phyloP scores from a whole-genome alignment of 2,888 invertebrate species.

The Drosophila neonasuta region DNA sequence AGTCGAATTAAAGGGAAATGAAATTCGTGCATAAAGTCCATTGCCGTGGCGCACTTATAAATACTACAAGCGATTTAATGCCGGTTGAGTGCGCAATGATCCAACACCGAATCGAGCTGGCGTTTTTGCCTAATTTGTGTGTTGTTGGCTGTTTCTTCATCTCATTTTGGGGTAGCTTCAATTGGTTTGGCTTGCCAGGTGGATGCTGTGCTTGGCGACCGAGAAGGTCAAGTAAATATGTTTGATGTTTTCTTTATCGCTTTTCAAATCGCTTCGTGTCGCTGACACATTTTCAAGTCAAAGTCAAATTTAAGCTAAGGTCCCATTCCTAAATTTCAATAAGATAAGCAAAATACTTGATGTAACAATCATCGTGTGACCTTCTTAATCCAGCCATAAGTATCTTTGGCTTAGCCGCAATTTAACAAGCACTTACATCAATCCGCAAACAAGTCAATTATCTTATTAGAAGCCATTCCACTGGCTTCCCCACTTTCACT shows the following conservation, averaged over 20 bases:
- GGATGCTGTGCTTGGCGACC: conserved; percentile 7
- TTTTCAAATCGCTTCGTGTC: conserved; percentile 21
- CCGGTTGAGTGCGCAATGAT: conserved; percentile 62
- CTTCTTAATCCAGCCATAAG: neutral
- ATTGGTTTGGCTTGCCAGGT: conserved; percentile 16
- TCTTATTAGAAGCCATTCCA: conserved; percentile 63
- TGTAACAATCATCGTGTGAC: neutral
- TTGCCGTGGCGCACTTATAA: conserved; percentile 29
- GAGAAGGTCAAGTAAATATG: conserved; percentile 32
- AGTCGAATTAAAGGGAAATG: neutral
- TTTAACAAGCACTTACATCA: conserved; percentile 34
- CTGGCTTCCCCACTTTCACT: neutral
- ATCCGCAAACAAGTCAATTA: conserved; percentile 66
- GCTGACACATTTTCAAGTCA: conserved; percentile 32
- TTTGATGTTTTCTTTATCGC: conserved; percentile 43
- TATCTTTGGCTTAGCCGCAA: conserved; percentile 3
- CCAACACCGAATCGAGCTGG: conserved; percentile 43
- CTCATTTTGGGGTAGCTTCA: neutral
- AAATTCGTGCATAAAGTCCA: conserved; percentile 14
- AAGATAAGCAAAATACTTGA: neutral
- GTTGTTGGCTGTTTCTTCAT: conserved; percentile 9
- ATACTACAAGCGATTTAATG: conserved; percentile 61
- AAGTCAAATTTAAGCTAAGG: neutral
- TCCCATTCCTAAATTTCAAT: neutral
- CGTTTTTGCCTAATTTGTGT: conserved; percentile 58